Evolutionary conservation across 2,113 vertebrate species (phyloP), one percentile per base, ranked within the genome.

Genomic region (Dasypus novemcinctus): DNA sequence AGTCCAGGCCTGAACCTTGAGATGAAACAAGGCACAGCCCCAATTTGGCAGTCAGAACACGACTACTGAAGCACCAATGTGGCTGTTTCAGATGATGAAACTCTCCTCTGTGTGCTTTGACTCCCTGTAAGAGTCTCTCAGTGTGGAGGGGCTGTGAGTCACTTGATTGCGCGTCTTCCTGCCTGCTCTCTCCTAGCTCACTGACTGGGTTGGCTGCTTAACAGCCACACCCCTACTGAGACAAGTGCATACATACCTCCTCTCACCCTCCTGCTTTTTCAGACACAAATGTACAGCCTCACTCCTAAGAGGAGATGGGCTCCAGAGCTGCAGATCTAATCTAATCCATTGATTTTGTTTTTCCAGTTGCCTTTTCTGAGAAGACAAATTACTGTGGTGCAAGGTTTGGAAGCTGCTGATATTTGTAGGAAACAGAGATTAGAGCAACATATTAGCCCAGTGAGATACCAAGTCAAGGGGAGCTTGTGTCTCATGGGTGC

Each of bases 281-380:
- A 91, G 63, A 93, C 63, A 33, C 8, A 23, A n/a, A 49, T 0
- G 17, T 20, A 41, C 4, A 46, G 13, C 10, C 33, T 79, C 7
- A 4, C 31, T 94, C 82, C 82, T 88, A 93, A 90, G 0, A 84
- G 88, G 38, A 92, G 33, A 38, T 0, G 0, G 94, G 52, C 43
- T 94, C 91, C 33, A 43, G 46, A 31, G 54, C 23, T 2, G n/a
- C 25, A 72, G 68, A 59, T 18, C 66, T 80, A 90, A 92, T 81
- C 80, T 90, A 36, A 96, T 76, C n/a, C 46, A 96, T 80, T 86
- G 85, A 92, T 92, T 88, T 90, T 36, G 33, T 69, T 76, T 68
- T 94, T 78, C 72, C 12, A 4, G 43, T 69, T 89, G 84, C 43
- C 36, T 93, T 61, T 94, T 43, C 95, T 79, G 63, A 86, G 80